phyloP scores from a whole-genome alignment of 2,113 vertebrate genomes.

The Cyprinodon variegatus region DNA sequence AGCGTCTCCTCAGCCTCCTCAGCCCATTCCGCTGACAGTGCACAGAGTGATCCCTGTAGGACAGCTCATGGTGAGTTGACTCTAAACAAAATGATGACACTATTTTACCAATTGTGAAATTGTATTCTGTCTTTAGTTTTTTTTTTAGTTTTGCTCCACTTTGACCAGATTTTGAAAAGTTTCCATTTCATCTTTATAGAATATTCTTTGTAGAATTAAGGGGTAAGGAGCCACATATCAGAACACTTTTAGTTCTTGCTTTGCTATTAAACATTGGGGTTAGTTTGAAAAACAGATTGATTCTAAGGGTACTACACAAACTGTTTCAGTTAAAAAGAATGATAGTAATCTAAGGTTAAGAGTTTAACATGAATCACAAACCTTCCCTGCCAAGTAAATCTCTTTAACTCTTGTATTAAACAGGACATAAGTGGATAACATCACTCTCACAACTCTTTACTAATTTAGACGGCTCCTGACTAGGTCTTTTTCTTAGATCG shows the following conservation, averaged over 20 bases:
- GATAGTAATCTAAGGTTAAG: background rate
- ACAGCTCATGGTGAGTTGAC: constrained; percentile 86
- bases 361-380: background rate
- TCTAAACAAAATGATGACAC: background rate
- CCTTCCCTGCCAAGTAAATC: background rate
- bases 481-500: constrained; percentile 15
- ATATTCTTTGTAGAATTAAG: background rate
- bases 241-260: background rate
- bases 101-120: background rate
- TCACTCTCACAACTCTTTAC: constrained; percentile 27
- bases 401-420: background rate
- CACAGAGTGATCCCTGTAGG: constrained; percentile 84
- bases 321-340: background rate
- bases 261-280: background rate
- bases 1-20: constrained; percentile 92
- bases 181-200: no score
- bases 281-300: background rate
- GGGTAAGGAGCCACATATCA: background rate
- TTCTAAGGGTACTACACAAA: background rate
- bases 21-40: constrained; percentile 86
- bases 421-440: background rate
- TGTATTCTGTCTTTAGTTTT: background rate
- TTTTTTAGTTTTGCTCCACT: no score
- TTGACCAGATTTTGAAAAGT: no score
- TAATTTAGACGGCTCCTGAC: constrained; percentile 34